These are phyloP conservation scores for Melieria picta DNA, from an alignment of 2,888 invertebrate species.

Conservation along the genomic window DNA sequence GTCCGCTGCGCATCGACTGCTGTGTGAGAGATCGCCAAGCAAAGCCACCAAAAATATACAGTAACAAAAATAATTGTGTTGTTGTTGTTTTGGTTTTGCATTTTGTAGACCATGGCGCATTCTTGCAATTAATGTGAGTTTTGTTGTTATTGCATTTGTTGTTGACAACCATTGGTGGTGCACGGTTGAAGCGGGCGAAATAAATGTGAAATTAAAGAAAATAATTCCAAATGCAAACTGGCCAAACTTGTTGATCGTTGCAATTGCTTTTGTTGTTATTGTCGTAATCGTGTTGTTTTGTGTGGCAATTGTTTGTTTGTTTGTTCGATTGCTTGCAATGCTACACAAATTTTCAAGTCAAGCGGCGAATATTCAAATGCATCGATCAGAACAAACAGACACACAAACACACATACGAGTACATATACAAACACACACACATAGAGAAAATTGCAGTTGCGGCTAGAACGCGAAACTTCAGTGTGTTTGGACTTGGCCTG, in stretches of 20 bases:
- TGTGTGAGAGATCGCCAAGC: no score
- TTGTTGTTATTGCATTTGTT: no score
- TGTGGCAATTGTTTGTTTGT: not conserved
- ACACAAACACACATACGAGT: not conserved
- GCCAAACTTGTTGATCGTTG: not conserved
- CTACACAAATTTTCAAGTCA: not conserved
- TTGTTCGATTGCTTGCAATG: not conserved
- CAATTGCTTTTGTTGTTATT: not conserved
- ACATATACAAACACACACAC: not conserved
- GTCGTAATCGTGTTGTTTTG: not conserved
- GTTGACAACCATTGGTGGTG: no score
- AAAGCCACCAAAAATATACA: no score
- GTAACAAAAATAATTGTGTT: no score
- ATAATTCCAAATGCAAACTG: not conserved
- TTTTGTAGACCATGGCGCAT: no score
- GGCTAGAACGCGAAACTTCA: no score
- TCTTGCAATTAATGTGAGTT: no score
- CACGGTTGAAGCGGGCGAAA: not conserved
- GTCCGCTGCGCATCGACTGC: no score
- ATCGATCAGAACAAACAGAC: not conserved
- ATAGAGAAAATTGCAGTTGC: not conserved
- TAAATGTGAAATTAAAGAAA: not conserved
- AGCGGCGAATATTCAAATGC: constrained; percentile 6
- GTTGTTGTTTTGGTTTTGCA: no score
- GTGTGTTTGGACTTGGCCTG: constrained; percentile 44